Base-by-base conservation (phyloP, 2,888 invertebrate species). In the Herminia tarsipennalis region DNA sequence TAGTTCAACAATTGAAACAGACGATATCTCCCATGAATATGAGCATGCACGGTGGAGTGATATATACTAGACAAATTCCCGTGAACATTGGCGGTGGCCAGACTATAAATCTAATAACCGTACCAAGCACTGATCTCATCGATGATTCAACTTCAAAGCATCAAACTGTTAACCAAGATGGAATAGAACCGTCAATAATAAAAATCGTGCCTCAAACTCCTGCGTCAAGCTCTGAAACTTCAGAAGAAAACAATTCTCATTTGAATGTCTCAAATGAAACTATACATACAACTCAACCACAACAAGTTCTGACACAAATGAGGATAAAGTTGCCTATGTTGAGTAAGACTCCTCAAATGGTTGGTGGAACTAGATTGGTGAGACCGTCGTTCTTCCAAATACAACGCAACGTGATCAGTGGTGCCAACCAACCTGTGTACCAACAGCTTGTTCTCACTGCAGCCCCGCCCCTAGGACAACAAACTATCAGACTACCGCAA, bases 31-130 rank as follows among this genome's bases (percentile, higher is more conserved):
- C 92, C 1, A 86, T 92, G 86, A 93, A 93, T 59, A 90, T 93
- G 74, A 93, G 93, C 5, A 92, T 94, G 80, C 93, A 94, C 34
- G 94, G 94, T 10, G 93, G 94, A 35, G 95, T 95, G 0, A 95
- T 95, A 61, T 95, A 95, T 71, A 94, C 95, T 37, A 92, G 95
- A 56, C 95, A 95, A 83, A 93, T 95, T 65, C 95, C 95, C 1
- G 94, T 94, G 0, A 93, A 94, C 68, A 78, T 92, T 28, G 86
- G 89, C 10, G 83, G 92, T 28, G 85, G 92, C 25, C 93, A 94
- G 79, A 92, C 93, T 1, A 93, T 94, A 29, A 93, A 93, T 73
- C 74, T 94, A 45, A 92, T 93, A 60, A 91, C 93, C 22, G 86
- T 92, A 8, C 92, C 92, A 1, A 92, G 83, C 51, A 86, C 90